These are phyloP conservation scores for Xerus inauris DNA, from an alignment of 2,113 vertebrate genomes.

Conservation along the genomic window DNA sequence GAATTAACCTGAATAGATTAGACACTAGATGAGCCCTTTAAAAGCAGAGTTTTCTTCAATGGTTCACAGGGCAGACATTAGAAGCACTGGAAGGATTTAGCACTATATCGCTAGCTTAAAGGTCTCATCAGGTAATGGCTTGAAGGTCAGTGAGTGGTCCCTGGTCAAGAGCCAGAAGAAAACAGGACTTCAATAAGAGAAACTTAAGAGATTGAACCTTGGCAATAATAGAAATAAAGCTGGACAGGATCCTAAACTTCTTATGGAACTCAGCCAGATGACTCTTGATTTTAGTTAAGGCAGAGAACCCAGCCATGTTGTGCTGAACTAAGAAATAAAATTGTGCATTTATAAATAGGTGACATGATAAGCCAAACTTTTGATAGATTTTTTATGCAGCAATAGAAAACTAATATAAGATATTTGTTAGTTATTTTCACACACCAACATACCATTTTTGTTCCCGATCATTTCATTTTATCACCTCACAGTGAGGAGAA, in stretches of 20 bases:
- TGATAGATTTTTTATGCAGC: neutral
- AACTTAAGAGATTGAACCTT: neutral
- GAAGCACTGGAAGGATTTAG: neutral
- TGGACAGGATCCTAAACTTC: neutral
- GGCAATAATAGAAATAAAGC: neutral
- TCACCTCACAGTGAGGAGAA: neutral
- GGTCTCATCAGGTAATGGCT: neutral
- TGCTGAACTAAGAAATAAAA: neutral
- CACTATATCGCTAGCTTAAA: neutral
- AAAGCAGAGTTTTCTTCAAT: neutral
- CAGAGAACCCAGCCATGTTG: neutral
- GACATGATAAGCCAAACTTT: neutral
- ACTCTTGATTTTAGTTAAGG: neutral
- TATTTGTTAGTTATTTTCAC: neutral
- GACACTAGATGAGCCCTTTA: neutral
- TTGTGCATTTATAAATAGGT: neutral
- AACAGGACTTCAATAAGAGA: neutral
- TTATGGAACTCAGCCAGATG: neutral
- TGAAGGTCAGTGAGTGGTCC: neutral
- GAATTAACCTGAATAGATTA: neutral
- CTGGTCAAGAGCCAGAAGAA: neutral
- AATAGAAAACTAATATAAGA: neutral
- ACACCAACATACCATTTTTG: neutral
- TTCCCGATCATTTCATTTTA: neutral
- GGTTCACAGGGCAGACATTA: neutral